Evolutionary conservation across 2,113 vertebrate genomes (phyloP).

Genomic region (Dromiciops gliroides): DNA sequence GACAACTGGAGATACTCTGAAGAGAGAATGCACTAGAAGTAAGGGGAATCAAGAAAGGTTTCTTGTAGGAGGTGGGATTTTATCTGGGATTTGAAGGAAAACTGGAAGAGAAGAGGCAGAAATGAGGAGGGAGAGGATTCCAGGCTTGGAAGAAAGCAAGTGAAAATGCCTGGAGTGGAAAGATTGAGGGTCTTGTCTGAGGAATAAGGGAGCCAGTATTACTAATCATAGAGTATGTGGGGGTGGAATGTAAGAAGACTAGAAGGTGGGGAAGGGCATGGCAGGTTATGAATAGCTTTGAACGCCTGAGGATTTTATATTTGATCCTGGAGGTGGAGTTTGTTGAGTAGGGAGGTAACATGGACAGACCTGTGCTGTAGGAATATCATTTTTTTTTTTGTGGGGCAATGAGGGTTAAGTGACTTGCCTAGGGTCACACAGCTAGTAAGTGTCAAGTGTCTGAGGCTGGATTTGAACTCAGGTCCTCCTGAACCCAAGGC

Average conservation of each 20-base stretch:
- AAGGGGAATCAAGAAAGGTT: not conserved
- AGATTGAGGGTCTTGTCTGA: not conserved
- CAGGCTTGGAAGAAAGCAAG: not conserved
- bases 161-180: not conserved
- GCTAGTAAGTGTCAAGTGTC: no score
- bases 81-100: not conserved
- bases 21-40: not conserved
- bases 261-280: not conserved
- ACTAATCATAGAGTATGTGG: not conserved
- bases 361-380: not conserved
- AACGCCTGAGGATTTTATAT: not conserved
- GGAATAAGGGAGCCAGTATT: not conserved
- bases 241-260: not conserved
- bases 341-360: not conserved
- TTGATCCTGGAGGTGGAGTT: not conserved
- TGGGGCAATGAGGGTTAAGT: no score
- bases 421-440: no score
- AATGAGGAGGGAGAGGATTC: not conserved
- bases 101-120: not conserved
- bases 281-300: not conserved
- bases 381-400: not conserved
- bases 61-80: not conserved
- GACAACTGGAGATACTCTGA: not conserved
- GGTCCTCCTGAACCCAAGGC: no score
- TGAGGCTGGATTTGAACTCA: no score